Evolutionary conservation across 2,888 invertebrate genomes (phyloP), one percentile per base, ranked within the genome.

Genomic region (Syritta pipiens): DNA sequence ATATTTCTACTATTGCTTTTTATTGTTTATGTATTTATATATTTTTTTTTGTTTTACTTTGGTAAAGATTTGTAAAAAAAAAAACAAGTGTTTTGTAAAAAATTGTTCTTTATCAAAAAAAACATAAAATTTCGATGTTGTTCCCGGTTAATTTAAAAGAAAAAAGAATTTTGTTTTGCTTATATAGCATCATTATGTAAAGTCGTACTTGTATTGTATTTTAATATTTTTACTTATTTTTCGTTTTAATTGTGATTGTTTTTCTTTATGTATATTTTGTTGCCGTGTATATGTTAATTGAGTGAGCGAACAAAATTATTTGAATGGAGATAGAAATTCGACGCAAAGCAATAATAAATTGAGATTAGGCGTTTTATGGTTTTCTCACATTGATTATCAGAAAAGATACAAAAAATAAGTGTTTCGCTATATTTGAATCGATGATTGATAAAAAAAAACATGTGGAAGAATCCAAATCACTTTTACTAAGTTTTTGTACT

Each of bases 41-140:
- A 22, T 46, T 14, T 48, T 48, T 37, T 48, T 26, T 28, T 20
- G 5, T 30, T 22, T 42, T 26, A 4, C 9, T 60, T 37, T 4
- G 14, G 10, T 71, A 10, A 28, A 32, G 24, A 1, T 28, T 42
- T 44, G 20, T 44, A 40, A 46, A 48, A 28, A 4, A 24, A 42
- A n/a, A n/a, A n/a, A n/a, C n/a, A 40, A 46, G 10, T 24, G 10
- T 24, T 17, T 63, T 32, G 44, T 22, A 59, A 57, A 65, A 62
- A 81, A 77, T 67, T 55, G 65, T 81, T 63, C 55, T 30, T 71
- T 74, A 68, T 71, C n/a, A n/a, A n/a, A n/a, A n/a, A n/a, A n/a
- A 37, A 17, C 37, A 76, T 67, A 81, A 81, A 75, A 71, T 65
- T 79, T 81, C 81, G 81, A 81, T 81, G 81, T 81, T 81, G 81